A percentile compares a stretch with the other conserved stretches of the same genome.
These are phyloP conservation scores for Phrynocephalus versicolor DNA, from an alignment of 2,113 vertebrate species.

Conservation along the genomic window DNA sequence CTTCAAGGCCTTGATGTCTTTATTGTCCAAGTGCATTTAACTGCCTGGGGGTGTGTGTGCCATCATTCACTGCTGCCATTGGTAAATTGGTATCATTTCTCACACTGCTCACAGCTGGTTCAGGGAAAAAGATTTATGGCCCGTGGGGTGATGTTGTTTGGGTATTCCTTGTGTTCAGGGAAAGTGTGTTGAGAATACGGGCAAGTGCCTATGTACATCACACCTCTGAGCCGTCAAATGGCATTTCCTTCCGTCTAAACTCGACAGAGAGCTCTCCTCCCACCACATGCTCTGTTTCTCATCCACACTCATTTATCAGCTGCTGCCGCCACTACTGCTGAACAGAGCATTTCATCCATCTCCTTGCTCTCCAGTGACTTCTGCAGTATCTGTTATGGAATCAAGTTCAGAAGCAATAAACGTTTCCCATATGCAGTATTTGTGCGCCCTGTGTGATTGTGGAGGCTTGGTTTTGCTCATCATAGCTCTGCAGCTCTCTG, in stretches of 20 bases:
- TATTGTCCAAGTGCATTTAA: conserved; percentile 12
- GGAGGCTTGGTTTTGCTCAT: background rate
- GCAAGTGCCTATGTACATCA: conserved; percentile 1
- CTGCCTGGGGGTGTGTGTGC: no score
- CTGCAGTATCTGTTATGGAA: background rate
- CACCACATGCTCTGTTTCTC: background rate
- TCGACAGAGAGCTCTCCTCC: conserved; percentile 6
- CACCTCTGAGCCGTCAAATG: conserved; percentile 6
- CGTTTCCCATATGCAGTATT: background rate
- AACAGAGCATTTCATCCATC: conserved; percentile 7
- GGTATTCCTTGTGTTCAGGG: background rate
- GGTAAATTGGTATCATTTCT: conserved; percentile 11
- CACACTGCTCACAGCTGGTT: conserved; percentile 10
- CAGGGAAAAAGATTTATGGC: conserved; percentile 12
- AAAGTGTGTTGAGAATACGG: background rate
- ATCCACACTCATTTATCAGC: conserved; percentile 17
- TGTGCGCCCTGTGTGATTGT: background rate
- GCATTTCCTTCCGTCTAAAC: conserved; percentile 18
- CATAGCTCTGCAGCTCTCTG: background rate
- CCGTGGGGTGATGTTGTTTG: background rate
- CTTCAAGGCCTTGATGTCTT: background rate
- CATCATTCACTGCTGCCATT: conserved; percentile 6
- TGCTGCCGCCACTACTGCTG: background rate
- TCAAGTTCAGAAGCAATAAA: conserved; percentile 11
- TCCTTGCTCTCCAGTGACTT: conserved; percentile 6